Evolutionary conservation across 2,113 vertebrate species (phyloP).

Genomic region (Nesospiza acunhae): DNA sequence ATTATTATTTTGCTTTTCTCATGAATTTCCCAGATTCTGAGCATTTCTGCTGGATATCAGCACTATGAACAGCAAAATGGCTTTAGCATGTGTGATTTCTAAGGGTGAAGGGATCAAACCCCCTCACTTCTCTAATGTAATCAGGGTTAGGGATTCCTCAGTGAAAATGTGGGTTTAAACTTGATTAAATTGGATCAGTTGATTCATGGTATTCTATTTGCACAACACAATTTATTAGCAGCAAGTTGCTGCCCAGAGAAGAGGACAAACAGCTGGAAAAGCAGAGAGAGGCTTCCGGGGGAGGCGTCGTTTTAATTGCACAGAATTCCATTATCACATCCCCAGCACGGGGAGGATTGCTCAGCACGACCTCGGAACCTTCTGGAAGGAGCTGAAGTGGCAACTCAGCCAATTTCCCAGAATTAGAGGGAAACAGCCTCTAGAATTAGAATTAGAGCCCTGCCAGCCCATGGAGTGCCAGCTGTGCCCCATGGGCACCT

Average conservation of each 20-base stretch:
- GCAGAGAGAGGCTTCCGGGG: background rate
- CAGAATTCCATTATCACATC: background rate
- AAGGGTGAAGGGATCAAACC: background rate
- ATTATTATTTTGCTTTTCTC: background rate
- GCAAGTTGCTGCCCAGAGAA: background rate
- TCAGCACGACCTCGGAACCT: background rate
- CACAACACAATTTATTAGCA: background rate
- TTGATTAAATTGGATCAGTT: background rate
- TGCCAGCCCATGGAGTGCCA: background rate
- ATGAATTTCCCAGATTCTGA: background rate
- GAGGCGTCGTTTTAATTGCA: background rate
- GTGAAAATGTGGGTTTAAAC: background rate
- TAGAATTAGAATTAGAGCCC: rapidly evolving
- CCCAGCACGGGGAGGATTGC: background rate
- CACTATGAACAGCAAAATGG: background rate
- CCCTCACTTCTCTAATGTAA: background rate
- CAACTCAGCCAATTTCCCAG: background rate
- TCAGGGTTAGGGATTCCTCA: background rate
- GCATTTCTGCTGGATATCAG: background rate
- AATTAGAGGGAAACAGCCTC: too few relatives aligned
- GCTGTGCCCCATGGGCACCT: background rate
- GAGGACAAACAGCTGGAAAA: background rate
- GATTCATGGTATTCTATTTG: background rate
- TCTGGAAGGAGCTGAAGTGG: background rate
- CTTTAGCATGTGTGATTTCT: background rate